Evolutionary conservation across 2,797 vertebrate genomes (phyloP).

Genomic region (Enteromius afrohamiltoni): DNA sequence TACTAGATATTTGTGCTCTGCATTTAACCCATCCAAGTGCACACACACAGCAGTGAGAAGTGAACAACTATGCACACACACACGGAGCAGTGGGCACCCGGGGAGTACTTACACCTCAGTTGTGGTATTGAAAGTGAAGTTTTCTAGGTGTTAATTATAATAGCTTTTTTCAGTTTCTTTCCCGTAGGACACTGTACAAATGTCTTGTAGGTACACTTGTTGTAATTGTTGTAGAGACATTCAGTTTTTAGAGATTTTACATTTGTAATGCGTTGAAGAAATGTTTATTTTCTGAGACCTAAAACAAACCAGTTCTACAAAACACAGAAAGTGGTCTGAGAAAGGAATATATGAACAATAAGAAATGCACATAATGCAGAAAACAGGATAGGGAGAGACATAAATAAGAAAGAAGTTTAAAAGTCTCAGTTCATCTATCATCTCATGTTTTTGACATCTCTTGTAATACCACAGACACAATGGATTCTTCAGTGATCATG

Average conservation of each 20-base stretch:
- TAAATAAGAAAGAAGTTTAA: conserved; percentile 11
- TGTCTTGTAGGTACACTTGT: background rate
- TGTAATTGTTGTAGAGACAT: background rate
- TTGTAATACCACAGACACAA: conserved; percentile 39
- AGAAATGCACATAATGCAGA: conserved; percentile 1
- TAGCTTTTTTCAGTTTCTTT: background rate
- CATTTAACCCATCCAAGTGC: no score
- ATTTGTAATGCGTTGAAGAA: conserved; percentile 22
- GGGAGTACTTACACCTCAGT: no score
- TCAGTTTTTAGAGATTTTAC: background rate
- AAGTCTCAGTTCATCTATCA: conserved; percentile 4
- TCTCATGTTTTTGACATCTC: background rate
- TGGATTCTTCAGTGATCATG: conserved; percentile 69
- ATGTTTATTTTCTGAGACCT: background rate
- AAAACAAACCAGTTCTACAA: conserved; percentile 1
- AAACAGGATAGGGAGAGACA: background rate
- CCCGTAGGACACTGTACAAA: background rate
- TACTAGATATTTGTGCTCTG: no score
- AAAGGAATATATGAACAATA: conserved; percentile 7
- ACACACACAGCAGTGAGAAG: no score
- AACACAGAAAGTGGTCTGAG: background rate
- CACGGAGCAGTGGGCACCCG: no score
- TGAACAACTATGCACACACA: no score
- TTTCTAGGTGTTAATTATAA: background rate
- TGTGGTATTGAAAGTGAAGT: no score